phyloP scores from a whole-genome alignment of 2,797 vertebrate genomes.

The Chaunax sp. region DNA sequence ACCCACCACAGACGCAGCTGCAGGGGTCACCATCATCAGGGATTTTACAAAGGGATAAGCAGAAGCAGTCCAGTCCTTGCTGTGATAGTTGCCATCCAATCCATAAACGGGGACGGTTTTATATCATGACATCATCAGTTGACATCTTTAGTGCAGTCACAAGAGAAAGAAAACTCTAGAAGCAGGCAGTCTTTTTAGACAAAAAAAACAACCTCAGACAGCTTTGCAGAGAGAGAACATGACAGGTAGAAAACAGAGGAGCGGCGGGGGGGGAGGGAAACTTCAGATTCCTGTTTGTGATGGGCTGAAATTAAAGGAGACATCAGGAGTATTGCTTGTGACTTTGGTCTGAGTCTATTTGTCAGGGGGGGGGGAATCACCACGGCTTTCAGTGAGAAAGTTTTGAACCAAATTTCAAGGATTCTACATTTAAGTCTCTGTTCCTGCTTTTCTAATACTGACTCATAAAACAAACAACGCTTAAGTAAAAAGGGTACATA shows the following conservation, averaged over 20 bases:
- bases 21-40: slow-evolving; percentile 38
- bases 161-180: slow-evolving; percentile 57
- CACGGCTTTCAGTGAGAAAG: background rate
- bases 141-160: slow-evolving; percentile 85
- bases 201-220: slow-evolving; percentile 45
- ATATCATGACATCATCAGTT: slow-evolving; percentile 83
- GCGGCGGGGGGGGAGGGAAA: slow-evolving; percentile 16
- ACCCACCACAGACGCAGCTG: slow-evolving; percentile 52
- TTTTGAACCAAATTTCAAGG: slow-evolving; percentile 14
- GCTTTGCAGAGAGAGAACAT: slow-evolving; percentile 48
- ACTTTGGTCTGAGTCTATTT: slow-evolving; percentile 61
- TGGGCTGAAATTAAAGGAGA: slow-evolving; percentile 47
- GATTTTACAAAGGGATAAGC: slow-evolving; percentile 58
- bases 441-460: slow-evolving; percentile 27
- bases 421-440: slow-evolving; percentile 9
- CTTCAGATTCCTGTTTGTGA: slow-evolving; percentile 46
- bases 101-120: slow-evolving; percentile 62
- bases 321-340: slow-evolving; percentile 69
- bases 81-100: slow-evolving; percentile 65
- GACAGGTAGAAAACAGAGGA: background rate
- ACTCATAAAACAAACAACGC: slow-evolving; percentile 34
- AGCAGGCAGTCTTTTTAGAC: slow-evolving; percentile 69
- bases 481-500: slow-evolving; percentile 48
- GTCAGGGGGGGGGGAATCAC: background rate
- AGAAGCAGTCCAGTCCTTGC: slow-evolving; percentile 73